Base-by-base conservation (phyloP, 1,140 invertebrate genomes). In the Achroia grisella region DNA sequence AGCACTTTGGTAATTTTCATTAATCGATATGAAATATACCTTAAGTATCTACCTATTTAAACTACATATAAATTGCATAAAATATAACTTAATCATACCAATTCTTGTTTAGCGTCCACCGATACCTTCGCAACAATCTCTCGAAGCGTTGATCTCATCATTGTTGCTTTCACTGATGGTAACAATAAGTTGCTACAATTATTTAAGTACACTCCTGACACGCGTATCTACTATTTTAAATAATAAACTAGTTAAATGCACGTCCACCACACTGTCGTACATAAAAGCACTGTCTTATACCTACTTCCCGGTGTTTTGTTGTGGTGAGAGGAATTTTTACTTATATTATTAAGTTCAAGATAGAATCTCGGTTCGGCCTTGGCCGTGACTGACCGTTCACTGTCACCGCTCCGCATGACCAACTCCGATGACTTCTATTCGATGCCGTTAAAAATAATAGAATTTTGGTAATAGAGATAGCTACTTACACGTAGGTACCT, bases 341-440 rank as follows among this genome's bases (percentile, higher is more conserved):
- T 43, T 36, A 71, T 57, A 56, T 13, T 66, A 62, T 61, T 68
- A 48, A 41, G 44, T 56, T 60, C 49, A 48, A 49, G 48, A 62
- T 51, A 40, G 50, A 76, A 57, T 62, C 51, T 48, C 46, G 55
- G 65, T 75, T 78, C 62, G 70, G 68, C 79, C 79, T 83, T 83
- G 79, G 66, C 79, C 72, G 71, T 80, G 72, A 83, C 76, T 68
- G 71, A 49, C 62, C 74, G 62, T 75, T 80, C 79, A 80, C 76
- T 79, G 68, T 65, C 59, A 54, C 40, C 60, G 68, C 56, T 69
- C 57, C 65, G 67, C 69, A 67, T 71, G 73, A 73, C 46, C 61
- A 72, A 51, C 59, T 63, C 37, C 51, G 39, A 46, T 48, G 17
- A 46, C 42, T 41, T 44, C 39, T 17, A 34, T 32, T 40, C 9